These are phyloP conservation scores for Oncorhynchus keta DNA, from an alignment of 2,113 vertebrate genomes.

Conservation along the genomic window DNA sequence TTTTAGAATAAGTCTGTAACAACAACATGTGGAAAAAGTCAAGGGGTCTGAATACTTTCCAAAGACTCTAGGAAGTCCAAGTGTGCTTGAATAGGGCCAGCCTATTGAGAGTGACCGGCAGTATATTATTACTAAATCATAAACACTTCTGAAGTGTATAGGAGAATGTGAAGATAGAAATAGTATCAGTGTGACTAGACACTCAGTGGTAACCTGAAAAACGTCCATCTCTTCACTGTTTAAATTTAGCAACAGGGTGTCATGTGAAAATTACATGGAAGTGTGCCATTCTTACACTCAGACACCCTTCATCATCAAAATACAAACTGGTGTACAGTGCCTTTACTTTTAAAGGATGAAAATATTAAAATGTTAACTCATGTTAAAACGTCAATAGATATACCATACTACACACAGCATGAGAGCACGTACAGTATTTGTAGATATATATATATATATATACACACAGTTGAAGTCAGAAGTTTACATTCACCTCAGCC, in stretches of 20 bases:
- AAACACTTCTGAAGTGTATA: slow-evolving; percentile 29
- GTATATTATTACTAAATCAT: slow-evolving; percentile 31
- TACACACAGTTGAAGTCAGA: no score
- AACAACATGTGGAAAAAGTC: no score
- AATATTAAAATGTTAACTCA: background rate
- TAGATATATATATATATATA: no score
- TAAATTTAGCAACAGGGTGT: slow-evolving; percentile 21
- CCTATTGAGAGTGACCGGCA: slow-evolving; percentile 14
- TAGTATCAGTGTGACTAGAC: slow-evolving; percentile 11
- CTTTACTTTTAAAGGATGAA: background rate
- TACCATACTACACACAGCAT: background rate
- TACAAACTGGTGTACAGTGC: background rate
- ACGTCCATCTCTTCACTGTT: slow-evolving; percentile 24
- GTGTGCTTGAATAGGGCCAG: no score
- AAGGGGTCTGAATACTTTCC: no score
- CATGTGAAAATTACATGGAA: slow-evolving; percentile 24
- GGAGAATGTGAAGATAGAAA: slow-evolving; percentile 1
- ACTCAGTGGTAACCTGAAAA: slow-evolving; percentile 22
- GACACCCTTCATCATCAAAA: background rate
- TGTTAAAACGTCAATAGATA: background rate
- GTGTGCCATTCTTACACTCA: background rate
- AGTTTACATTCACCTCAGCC: no score
- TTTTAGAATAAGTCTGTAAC: no score
- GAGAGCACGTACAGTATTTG: no score
- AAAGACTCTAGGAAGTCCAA: no score